Evolutionary conservation across 2,113 vertebrate genomes (phyloP), one percentile per base, ranked within the genome.

Genomic region (Hippoglossus stenolepis): DNA sequence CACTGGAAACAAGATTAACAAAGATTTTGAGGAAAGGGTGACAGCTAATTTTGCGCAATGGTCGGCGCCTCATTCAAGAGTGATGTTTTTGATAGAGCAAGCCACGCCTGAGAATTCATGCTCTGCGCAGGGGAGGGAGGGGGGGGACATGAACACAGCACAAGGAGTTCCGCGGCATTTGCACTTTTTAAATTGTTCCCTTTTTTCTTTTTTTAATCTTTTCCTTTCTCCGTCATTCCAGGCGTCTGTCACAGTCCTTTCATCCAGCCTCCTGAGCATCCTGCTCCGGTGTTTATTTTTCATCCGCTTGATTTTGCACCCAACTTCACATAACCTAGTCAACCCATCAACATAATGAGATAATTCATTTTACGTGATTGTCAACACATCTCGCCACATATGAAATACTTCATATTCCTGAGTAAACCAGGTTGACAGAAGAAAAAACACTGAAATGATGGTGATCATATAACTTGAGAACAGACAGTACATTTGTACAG

Each of bases 1-100:
- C 96, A 97, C 96, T 97, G 96, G 97, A 98, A 99, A 99, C 97
- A 95, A 98, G 97, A 99, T 99, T 99, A 99, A 98, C 97, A 98
- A 98, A 98, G 97, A 99, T 99, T 99, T 97, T 98, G 96, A 98
- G 97, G 95, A 97, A 96, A 96, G 95, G 95, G 96, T 99, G 98
- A 98, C 97, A 98, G 97, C 97, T 99, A 98, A 99, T 98, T 99
- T 98, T 97, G 95, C 95, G 95, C 96, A 96, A 94, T 96, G 94
- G 96, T 97, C 95, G 96, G 94, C 95, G 96, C 96, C 95, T 97
- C 95, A 95, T 97, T 97, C 95, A 94, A 94, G 95, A 94, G 95
- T 96, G 94, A 94, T 93, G 93, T 97, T 97, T 93, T 96, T 97
- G 96, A 97, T 96, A 96, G 96, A 97, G 97, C 96, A 95, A 97